phyloP scores from a whole-genome alignment of 2,113 vertebrate genomes.

The Syrmaticus mikado region DNA sequence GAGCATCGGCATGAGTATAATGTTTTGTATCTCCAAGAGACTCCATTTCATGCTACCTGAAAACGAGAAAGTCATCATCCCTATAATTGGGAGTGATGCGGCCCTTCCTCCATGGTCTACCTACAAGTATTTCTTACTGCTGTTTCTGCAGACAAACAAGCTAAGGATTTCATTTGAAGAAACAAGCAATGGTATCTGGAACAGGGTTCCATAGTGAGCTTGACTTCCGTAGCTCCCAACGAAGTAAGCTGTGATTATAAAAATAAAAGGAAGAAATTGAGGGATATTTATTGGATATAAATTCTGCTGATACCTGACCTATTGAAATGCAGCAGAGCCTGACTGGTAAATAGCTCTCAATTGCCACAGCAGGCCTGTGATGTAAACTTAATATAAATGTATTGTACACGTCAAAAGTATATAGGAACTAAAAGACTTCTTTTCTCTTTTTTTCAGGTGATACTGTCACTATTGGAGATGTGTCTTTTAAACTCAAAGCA shows the following conservation, averaged over 20 bases:
- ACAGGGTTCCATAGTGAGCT: not conserved
- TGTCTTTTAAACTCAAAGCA: slow-evolving; percentile 88
- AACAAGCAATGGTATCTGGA: not conserved
- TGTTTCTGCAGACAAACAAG: not conserved
- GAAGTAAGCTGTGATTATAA: not conserved
- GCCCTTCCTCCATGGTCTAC: too few relatives aligned
- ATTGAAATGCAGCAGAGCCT: not conserved
- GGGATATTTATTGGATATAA: not conserved
- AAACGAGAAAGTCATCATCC: not conserved
- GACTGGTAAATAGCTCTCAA: not conserved
- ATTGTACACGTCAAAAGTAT: not conserved
- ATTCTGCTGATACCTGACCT: not conserved
- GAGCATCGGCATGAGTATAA: not conserved
- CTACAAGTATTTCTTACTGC: not conserved
- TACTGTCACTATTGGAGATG: slow-evolving; percentile 93
- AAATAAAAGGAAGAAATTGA: not conserved
- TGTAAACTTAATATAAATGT: not conserved
- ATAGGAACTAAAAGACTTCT: not conserved
- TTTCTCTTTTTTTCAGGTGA: slow-evolving; percentile 78
- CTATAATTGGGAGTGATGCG: too few relatives aligned
- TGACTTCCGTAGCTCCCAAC: not conserved
- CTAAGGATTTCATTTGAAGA: not conserved
- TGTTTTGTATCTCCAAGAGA: not conserved
- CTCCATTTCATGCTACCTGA: not conserved
- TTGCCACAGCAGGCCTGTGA: not conserved